Evolutionary conservation across 2,888 invertebrate species (phyloP).

Genomic region (Habrosyne pyritoides): DNA sequence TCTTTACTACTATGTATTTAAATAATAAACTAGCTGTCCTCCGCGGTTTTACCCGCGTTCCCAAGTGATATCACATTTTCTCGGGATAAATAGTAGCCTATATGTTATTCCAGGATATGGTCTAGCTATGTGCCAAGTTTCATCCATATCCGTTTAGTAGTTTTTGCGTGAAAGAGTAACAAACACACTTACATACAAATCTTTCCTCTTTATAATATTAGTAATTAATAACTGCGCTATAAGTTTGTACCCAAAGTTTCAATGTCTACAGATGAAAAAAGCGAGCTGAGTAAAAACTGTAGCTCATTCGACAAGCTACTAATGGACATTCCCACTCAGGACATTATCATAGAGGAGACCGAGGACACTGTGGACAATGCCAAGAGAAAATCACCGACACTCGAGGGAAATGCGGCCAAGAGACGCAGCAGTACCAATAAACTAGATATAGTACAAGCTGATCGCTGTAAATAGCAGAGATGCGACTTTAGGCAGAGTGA

Average conservation of each 20-base stretch:
- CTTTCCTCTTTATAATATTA: too few species aligned
- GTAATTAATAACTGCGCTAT: neutral
- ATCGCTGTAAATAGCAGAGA: constrained; percentile 10
- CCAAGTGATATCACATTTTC: too few species aligned
- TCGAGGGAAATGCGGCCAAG: constrained; percentile 42
- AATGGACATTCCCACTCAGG: constrained; percentile 65
- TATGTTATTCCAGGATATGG: too few species aligned
- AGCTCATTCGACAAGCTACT: constrained; percentile 61
- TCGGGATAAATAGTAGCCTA: too few species aligned
- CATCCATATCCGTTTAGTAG: too few species aligned
- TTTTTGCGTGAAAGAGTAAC: too few species aligned
- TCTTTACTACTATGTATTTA: too few species aligned
- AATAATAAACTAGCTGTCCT: too few species aligned
- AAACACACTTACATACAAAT: too few species aligned
- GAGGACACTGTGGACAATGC: constrained; percentile 30
- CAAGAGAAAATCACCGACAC: constrained; percentile 59
- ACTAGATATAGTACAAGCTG: constrained; percentile 45
- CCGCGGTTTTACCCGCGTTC: too few species aligned
- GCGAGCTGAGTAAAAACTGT: constrained; percentile 42
- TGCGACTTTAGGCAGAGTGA: neutral
- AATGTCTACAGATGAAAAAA: constrained; percentile 57
- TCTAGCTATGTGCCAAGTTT: too few species aligned
- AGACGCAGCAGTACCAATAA: constrained; percentile 47
- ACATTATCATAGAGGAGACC: constrained; percentile 55
- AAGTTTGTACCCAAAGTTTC: neutral